These are phyloP conservation scores for Ernsta delagoae DNA, from an alignment of 2,888 invertebrate species.

Conservation along the genomic window DNA sequence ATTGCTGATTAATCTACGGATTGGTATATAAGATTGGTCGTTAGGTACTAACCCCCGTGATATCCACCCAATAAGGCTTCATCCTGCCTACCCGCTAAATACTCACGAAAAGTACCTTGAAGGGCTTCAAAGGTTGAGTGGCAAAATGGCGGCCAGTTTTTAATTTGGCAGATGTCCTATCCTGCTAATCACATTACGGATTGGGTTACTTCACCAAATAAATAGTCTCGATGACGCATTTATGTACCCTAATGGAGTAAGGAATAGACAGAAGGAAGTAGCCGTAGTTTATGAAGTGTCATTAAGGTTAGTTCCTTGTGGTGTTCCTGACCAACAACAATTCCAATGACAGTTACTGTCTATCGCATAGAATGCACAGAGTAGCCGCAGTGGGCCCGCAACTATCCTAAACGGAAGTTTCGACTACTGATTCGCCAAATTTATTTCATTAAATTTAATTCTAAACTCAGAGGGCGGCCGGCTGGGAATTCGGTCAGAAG, in stretches of 20 bases:
- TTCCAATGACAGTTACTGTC: slow-evolving; percentile 54
- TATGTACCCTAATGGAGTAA: slow-evolving; percentile 23
- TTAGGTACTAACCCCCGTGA: slow-evolving; percentile 38
- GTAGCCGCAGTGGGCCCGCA: slow-evolving; percentile 48
- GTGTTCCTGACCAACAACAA: slow-evolving; percentile 39
- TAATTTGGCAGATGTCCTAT: slow-evolving; percentile 50
- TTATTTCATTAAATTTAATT: slow-evolving; percentile 83
- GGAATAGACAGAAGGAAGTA: slow-evolving; percentile 44
- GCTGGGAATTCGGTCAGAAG: slow-evolving; percentile 78
- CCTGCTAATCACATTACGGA: slow-evolving; percentile 49
- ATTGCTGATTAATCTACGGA: slow-evolving; percentile 31
- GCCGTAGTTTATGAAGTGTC: slow-evolving; percentile 43
- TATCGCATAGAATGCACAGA: slow-evolving; percentile 37
- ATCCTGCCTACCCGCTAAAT: slow-evolving; percentile 61
- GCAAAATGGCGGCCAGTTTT: slow-evolving; percentile 72
- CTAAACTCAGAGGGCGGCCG: slow-evolving; percentile 72
- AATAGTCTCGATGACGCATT: slow-evolving; percentile 39
- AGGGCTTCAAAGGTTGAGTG: slow-evolving; percentile 68
- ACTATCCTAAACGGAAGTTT: slow-evolving; percentile 58
- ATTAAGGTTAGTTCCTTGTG: slow-evolving; percentile 43
- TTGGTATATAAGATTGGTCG: slow-evolving; percentile 35
- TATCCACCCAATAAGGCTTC: slow-evolving; percentile 62
- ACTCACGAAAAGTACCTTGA: slow-evolving; percentile 62
- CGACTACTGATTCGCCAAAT: slow-evolving; percentile 71
- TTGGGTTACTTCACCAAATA: slow-evolving; percentile 42